Conservation (phyloP, 64 coral and sea anemone species). For the Acropora yongei region DNA sequence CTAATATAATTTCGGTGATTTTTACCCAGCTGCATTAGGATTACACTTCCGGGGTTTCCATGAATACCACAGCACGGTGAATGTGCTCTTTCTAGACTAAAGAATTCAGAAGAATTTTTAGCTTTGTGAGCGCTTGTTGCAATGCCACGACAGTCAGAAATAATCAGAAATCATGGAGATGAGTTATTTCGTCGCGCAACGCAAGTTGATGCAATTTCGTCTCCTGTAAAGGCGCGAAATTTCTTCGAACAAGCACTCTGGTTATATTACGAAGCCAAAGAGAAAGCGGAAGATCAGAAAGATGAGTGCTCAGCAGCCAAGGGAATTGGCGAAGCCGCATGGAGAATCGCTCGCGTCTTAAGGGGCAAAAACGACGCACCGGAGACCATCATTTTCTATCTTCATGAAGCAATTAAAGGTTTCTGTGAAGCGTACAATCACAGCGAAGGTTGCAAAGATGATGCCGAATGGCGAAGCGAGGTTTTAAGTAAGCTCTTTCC, state of each 20-base stretch:
- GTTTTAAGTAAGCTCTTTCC: constrained; percentile 33
- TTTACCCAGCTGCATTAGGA: too few species aligned
- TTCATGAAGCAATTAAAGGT: constrained; percentile 68
- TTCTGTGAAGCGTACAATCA: constrained; percentile 45
- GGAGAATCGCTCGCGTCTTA: constrained; percentile 51
- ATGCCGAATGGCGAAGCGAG: constrained; percentile 60
- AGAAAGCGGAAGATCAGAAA: constrained; percentile 24
- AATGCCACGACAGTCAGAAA: constrained; percentile 7
- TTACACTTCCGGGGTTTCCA: too few species aligned
- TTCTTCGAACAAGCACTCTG: constrained; percentile 46
- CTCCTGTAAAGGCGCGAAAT: background rate
- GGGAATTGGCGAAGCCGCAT: constrained; percentile 75
- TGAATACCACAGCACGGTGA: too few species aligned
- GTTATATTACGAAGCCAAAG: constrained; percentile 67
- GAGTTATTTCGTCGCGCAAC: constrained; percentile 28
- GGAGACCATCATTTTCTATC: constrained; percentile 53
- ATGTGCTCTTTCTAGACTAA: too few species aligned
- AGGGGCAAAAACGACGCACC: constrained; percentile 16
- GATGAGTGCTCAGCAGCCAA: constrained; percentile 74
- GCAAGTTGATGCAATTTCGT: background rate
- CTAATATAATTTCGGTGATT: too few species aligned
- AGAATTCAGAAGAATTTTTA: too few species aligned
- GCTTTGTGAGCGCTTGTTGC: too few species aligned
- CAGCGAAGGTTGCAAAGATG: constrained; percentile 34
- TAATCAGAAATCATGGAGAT: constrained; percentile 30